Percentiles rank a stretch among this genome's conserved stretches.
Evolutionary conservation across 2,797 vertebrate genomes (phyloP).

Genomic region (Liasis olivaceus): DNA sequence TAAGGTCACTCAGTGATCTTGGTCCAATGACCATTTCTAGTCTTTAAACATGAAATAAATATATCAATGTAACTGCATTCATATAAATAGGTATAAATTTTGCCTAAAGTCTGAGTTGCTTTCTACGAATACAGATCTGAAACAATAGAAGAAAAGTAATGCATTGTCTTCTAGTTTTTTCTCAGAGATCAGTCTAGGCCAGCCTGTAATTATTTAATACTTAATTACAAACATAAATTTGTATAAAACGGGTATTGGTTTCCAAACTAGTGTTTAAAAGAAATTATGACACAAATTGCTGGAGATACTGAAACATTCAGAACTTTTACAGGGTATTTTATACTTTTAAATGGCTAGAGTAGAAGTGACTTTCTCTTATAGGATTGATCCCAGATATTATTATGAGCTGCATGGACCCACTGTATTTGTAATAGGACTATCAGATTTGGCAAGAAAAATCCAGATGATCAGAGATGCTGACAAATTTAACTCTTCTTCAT

Average conservation of each 20-base stretch:
- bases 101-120: background rate
- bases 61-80: background rate
- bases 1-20: background rate
- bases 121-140: background rate
- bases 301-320: slow-evolving; percentile 3
- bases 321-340: slow-evolving; percentile 34
- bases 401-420: background rate
- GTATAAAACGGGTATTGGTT: background rate
- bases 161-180: background rate
- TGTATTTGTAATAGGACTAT: background rate
- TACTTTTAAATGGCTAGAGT: slow-evolving; percentile 18
- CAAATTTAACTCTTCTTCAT: background rate
- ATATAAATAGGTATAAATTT: background rate
- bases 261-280: slow-evolving; percentile 33
- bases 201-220: background rate
- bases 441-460: background rate
- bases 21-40: background rate
- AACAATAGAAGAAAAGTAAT: background rate
- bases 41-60: background rate
- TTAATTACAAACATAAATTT: background rate
- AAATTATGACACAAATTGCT: background rate
- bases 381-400: background rate
- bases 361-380: slow-evolving; percentile 25
- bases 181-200: background rate
- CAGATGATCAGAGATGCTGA: background rate